Conservation (phyloP, 2,888 invertebrate species). For the Drosophila hamatofila region DNA sequence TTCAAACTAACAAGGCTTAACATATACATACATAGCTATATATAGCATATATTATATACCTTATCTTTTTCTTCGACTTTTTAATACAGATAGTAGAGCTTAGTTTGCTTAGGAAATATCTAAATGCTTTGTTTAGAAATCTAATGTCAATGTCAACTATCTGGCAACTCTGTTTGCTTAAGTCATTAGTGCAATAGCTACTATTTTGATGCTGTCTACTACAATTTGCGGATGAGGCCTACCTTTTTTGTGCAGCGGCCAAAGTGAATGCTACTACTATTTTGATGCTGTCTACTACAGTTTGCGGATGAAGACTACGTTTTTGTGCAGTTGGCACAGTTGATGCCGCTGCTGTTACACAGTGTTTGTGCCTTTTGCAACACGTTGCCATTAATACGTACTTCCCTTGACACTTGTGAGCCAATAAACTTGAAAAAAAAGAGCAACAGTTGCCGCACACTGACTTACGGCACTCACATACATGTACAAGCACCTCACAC, state of each 20-base stretch:
- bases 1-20: too few species aligned
- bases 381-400: conserved; percentile 79
- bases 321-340: conserved; percentile 8
- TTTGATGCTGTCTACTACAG: conserved; percentile 56
- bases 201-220: conserved; percentile 59
- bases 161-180: conserved; percentile 47
- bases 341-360: conserved; percentile 6
- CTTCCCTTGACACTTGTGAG: conserved; percentile 80
- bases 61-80: too few species aligned
- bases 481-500: conserved; percentile 9
- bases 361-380: conserved; percentile 58
- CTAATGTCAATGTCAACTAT: conserved; percentile 8
- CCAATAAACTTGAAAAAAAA: conserved; percentile 82
- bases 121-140: background rate
- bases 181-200: conserved; percentile 37
- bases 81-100: too few species aligned
- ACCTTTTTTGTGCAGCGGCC: conserved; percentile 14
- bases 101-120: background rate
- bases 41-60: background rate
- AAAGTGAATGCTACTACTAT: conserved; percentile 2
- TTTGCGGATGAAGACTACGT: conserved; percentile 38
- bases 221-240: conserved; percentile 47
- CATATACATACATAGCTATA: background rate
- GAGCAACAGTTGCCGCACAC: conserved; percentile 83
- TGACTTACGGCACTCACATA: conserved; percentile 36